Base-by-base conservation (phyloP, 2,113 vertebrate species). In the Colinus virginianus region DNA sequence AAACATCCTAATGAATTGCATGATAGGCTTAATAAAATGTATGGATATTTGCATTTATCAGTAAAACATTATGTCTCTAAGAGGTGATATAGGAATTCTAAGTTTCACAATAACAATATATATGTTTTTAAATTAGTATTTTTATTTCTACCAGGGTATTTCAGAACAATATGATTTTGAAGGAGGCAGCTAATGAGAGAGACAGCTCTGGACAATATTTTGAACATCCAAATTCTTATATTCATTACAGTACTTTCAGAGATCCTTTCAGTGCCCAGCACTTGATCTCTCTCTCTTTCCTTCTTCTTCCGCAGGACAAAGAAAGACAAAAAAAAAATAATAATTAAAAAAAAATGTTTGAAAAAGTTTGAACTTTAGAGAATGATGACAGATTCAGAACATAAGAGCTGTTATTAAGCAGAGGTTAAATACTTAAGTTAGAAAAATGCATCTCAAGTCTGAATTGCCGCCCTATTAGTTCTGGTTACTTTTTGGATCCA, bases 251-350 rank as follows among this genome's bases (percentile, higher is more conserved):
- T 61, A 15, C n/a, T 90, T 61, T 3, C 11, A 59, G 15, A 48
- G 11, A 42, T 61, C n/a, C 4, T 61, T 59, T 21, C 55, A 34
- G 23, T 28, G 3, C 26, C 22, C 11, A 46, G 8, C 25, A 3
- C 1, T 13, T 58, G 1, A 1, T 58, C 2, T 25, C 2, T 22
- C 20, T 25, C 20, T 7, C n/a, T 10, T 49, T 51, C 10, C 18
- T 28, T 70, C 71, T 56, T 66, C 6, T 72, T 78, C 61, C 51
- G 21, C 30, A 34, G 75, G 71, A 45, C 17, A 78, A 69, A n/a
- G 3, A 36, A 70, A 25, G 1, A 28, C 62, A 46, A 69, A 45
- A 1, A 34, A 45, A 68, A 36, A 36, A 36, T 36, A 36, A 36
- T 36, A 36, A 36, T 36, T 36, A 36, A 36, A 36, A 36, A 36